phyloP scores from a whole-genome alignment of 30 jellyfish, hydroid and myxozoan species.

The Clytia hemisphaerica region DNA sequence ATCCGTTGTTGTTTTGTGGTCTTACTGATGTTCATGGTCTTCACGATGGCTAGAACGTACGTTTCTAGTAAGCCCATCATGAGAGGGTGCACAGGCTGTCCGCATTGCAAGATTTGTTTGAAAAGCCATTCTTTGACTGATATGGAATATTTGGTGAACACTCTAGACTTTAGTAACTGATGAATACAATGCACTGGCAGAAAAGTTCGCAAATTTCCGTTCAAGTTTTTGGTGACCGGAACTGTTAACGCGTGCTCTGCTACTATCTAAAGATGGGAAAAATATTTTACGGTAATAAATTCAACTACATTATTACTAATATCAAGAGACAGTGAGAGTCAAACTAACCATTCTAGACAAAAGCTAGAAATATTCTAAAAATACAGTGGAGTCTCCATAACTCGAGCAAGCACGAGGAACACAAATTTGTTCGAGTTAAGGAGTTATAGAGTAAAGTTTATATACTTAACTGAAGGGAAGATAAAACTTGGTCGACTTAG shows the following conservation, averaged over 20 bases:
- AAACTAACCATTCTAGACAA: no score
- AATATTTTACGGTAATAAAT: no score
- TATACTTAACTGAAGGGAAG: no score
- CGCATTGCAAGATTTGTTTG: slow-evolving; percentile 69
- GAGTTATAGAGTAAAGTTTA: no score
- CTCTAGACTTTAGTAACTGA: slow-evolving; percentile 90
- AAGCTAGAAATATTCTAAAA: no score
- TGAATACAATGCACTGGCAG: slow-evolving; percentile 99
- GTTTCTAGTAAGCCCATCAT: slow-evolving; percentile 86
- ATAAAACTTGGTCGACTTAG: no score
- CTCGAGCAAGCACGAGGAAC: no score
- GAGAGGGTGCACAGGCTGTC: slow-evolving; percentile 81
- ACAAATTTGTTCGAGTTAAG: no score
- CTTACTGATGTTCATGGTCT: slow-evolving; percentile 64
- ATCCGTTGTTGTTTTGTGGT: slow-evolving; percentile 61
- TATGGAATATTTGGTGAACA: slow-evolving; percentile 73
- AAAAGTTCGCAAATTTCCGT: slow-evolving; percentile 53
- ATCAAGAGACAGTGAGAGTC: background rate
- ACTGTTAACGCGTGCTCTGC: slow-evolving; percentile 97
- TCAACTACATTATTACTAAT: background rate
- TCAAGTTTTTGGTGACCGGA: slow-evolving; percentile 67
- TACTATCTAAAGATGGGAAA: slow-evolving; percentile 49
- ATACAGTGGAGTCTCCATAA: no score
- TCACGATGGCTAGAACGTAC: slow-evolving; percentile 74
- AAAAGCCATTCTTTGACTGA: slow-evolving; percentile 86